phyloP scores from a whole-genome alignment of 2,888 invertebrate genomes.

The Hemicrepidius hirtus region DNA sequence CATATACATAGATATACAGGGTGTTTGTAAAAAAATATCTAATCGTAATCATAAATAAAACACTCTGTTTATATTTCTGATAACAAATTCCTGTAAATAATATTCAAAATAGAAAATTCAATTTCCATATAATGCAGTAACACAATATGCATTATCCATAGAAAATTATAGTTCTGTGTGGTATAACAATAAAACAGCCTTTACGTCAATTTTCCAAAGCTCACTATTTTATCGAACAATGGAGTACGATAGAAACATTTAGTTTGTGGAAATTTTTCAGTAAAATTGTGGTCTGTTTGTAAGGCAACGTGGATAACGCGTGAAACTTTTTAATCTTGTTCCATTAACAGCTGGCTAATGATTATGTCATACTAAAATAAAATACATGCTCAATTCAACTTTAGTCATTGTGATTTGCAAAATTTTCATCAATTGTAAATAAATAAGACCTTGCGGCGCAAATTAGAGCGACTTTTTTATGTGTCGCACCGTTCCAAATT shows the following conservation, averaged over 20 bases:
- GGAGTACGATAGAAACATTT: neutral
- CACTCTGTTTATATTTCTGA: neutral
- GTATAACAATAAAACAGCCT: neutral
- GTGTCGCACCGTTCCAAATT: neutral
- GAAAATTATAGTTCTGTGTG: conserved; percentile 7
- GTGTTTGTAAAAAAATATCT: no score
- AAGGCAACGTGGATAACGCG: conserved; percentile 1
- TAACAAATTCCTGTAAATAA: no score
- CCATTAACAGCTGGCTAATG: neutral
- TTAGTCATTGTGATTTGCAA: conserved; percentile 19
- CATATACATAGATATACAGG: no score
- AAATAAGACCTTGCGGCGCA: conserved; percentile 2
- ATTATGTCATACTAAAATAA: neutral
- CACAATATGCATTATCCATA: conserved; percentile 4
- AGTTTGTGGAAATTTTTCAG: neutral
- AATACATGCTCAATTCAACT: neutral
- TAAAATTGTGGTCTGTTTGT: conserved; percentile 6
- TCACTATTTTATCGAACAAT: neutral
- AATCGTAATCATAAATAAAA: no score
- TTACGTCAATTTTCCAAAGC: neutral
- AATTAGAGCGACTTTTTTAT: conserved; percentile 14
- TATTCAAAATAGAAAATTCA: neutral
- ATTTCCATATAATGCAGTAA: conserved; percentile 18
- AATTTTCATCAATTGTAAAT: conserved; percentile 3
- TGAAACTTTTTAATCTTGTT: conserved; percentile 4